Percentiles rank a stretch among this genome's conserved stretches.
Conservation (phyloP, 2,797 vertebrate species). For the Linurgus olivaceus region DNA sequence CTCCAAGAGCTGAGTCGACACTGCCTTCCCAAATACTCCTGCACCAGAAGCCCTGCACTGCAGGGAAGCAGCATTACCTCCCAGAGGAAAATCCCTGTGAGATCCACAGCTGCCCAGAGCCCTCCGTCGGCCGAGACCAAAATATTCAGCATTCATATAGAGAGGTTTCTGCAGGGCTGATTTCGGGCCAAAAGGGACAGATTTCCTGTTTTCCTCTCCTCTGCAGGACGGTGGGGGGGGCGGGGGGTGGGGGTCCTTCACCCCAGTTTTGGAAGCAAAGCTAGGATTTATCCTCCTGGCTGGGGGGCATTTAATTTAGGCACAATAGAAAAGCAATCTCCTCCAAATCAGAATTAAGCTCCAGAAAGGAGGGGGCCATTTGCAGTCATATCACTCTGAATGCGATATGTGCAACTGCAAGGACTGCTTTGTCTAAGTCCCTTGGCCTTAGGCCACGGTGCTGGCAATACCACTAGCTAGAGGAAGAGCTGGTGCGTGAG, state of each 20-base stretch:
- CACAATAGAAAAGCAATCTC: slow-evolving; percentile 8
- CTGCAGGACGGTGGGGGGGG: not conserved
- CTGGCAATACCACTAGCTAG: slow-evolving; percentile 74
- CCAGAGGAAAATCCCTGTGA: slow-evolving; percentile 62
- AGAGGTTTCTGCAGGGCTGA: slow-evolving; percentile 57
- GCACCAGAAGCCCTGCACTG: slow-evolving; percentile 66
- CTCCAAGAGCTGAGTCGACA: slow-evolving; percentile 29
- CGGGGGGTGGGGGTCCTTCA: not conserved
- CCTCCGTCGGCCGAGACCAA: slow-evolving; percentile 46
- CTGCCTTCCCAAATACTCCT: slow-evolving; percentile 39
- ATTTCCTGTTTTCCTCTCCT: slow-evolving; percentile 60
- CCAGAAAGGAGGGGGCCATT: slow-evolving; percentile 61
- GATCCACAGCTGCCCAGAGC: slow-evolving; percentile 66
- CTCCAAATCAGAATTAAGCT: slow-evolving; percentile 34
- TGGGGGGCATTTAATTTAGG: slow-evolving; percentile 26
- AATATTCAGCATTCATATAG: slow-evolving; percentile 51
- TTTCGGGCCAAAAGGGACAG: slow-evolving; percentile 57
- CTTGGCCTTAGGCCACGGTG: slow-evolving; percentile 76
- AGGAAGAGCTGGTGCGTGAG: slow-evolving; percentile 76
- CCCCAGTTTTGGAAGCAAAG: slow-evolving; percentile 45
- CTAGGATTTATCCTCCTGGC: slow-evolving; percentile 35
- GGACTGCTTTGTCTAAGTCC: slow-evolving; percentile 80
- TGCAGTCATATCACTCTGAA: slow-evolving; percentile 67
- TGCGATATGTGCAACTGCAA: slow-evolving; percentile 65
- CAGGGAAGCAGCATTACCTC: slow-evolving; percentile 62